A percentile compares a stretch with the other conserved stretches of the same genome.
Conservation (phyloP, 2,113 vertebrate genomes). For the Alligator sinensis region DNA sequence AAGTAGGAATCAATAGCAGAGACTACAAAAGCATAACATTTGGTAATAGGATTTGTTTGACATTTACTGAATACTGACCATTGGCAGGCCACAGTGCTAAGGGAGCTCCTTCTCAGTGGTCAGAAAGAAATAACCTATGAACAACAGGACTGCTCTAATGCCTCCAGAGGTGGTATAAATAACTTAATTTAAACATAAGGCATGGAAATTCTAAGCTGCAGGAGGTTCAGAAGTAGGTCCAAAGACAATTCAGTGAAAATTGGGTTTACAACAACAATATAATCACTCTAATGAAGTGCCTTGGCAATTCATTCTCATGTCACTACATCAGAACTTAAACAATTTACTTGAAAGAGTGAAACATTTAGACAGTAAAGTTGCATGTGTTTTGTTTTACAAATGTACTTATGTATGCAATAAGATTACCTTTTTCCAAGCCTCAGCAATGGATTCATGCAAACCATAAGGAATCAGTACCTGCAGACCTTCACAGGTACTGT, state of each 20-base stretch:
- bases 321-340: background rate
- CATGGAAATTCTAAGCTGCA: background rate
- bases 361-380: background rate
- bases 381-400: background rate
- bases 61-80: background rate
- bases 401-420: background rate
- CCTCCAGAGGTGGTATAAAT: background rate
- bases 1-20: background rate
- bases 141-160: accelerated
- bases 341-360: background rate
- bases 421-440: slow-evolving; percentile 91
- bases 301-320: background rate
- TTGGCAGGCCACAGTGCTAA: background rate
- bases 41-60: background rate
- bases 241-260: background rate
- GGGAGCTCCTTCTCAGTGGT: background rate
- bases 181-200: background rate
- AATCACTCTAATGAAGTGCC: background rate
- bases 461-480: slow-evolving; percentile 85
- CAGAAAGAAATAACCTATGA: background rate
- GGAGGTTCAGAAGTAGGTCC: background rate
- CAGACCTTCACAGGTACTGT: slow-evolving; percentile 92
- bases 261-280: background rate
- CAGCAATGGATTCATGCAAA: slow-evolving; percentile 86
- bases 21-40: background rate